These are phyloP conservation scores for Drosophila mojavensis DNA, from an alignment of 1,140 invertebrate genomes.

Conservation along the genomic window DNA sequence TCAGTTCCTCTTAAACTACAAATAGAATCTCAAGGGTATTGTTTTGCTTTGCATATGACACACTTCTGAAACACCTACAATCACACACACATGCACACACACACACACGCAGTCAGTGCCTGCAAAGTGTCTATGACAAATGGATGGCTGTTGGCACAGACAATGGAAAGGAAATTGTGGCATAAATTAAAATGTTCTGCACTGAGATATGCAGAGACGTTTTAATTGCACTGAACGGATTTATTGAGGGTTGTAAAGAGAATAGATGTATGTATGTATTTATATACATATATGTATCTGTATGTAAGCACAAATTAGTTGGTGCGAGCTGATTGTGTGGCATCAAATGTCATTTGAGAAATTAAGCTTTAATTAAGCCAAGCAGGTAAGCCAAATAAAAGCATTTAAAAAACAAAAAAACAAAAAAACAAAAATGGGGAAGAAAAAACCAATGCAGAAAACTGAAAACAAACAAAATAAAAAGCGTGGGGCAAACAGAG, in stretches of 20 bases:
- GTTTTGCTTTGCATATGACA: slow-evolving; percentile 64
- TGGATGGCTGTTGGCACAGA: background rate
- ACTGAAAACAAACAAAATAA: slow-evolving; percentile 62
- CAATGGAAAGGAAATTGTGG: slow-evolving; percentile 17
- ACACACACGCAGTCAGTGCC: background rate
- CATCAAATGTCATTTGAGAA: slow-evolving; percentile 67
- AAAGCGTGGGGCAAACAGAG: slow-evolving; percentile 36
- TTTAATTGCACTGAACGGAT: slow-evolving; percentile 29
- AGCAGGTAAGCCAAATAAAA: slow-evolving; percentile 57
- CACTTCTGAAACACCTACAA: slow-evolving; percentile 31
- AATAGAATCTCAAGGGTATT: slow-evolving; percentile 14
- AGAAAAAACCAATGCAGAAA: slow-evolving; percentile 33
- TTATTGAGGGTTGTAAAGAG: slow-evolving; percentile 13
- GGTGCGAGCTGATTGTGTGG: slow-evolving; percentile 68
- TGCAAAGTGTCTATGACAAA: slow-evolving; percentile 13
- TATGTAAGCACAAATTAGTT: slow-evolving; percentile 56
- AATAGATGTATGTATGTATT: background rate
- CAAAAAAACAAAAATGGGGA: slow-evolving; percentile 39
- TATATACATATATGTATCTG: too few relatives aligned
- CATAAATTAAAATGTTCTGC: slow-evolving; percentile 22
- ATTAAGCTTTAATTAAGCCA: slow-evolving; percentile 76
- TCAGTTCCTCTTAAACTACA: background rate
- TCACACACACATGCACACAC: too few relatives aligned
- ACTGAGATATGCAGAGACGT: slow-evolving; percentile 31
- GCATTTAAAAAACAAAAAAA: slow-evolving; percentile 49